These are phyloP conservation scores for Microctonus hyperodae DNA, from an alignment of 2,888 invertebrate genomes.

Conservation along the genomic window DNA sequence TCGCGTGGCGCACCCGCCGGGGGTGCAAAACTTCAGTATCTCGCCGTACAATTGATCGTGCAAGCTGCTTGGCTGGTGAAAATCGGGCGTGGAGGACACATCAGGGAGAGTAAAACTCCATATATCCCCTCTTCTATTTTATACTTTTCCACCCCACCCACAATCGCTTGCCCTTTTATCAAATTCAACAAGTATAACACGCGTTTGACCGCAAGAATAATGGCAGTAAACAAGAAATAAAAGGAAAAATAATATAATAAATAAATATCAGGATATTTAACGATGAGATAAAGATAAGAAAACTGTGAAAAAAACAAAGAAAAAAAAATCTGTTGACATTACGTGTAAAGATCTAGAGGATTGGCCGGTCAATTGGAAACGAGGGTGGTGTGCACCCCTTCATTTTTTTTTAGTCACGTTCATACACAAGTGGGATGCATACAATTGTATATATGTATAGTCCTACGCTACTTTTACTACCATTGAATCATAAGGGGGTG, in stretches of 20 bases:
- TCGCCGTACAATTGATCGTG: constrained; percentile 41
- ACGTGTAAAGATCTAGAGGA: not conserved
- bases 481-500: constrained; percentile 27
- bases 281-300: not conserved
- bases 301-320: not conserved
- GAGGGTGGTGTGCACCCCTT: constrained; percentile 4
- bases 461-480: constrained; percentile 30
- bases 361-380: constrained; percentile 12
- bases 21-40: constrained; percentile 48
- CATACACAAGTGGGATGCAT: constrained; percentile 18
- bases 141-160: not conserved
- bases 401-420: not conserved
- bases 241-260: not conserved
- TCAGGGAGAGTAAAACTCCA: not conserved
- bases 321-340: not conserved
- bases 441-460: constrained; percentile 14
- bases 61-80: constrained; percentile 32
- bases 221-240: not conserved
- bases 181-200: constrained; percentile 36
- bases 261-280: not conserved
- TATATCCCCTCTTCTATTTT: not conserved
- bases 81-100: constrained; percentile 18
- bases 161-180: constrained; percentile 14
- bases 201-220: constrained; percentile 10
- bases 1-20: constrained; percentile 56